Evolutionary conservation across 1,140 invertebrate genomes (phyloP), one percentile per base, ranked within the genome.

Genomic region (Euschistus heros): DNA sequence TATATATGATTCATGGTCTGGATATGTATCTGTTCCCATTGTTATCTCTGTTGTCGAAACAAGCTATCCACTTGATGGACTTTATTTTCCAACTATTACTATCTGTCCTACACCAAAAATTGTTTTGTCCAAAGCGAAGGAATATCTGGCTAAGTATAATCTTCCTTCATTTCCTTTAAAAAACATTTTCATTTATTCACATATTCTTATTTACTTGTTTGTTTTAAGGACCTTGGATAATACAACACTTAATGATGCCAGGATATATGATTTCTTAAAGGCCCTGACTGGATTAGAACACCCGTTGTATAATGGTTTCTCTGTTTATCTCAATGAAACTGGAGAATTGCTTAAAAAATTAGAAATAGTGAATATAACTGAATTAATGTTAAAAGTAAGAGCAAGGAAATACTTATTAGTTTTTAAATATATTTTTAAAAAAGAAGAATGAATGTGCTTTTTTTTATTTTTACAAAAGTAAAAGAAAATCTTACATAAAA

Each of bases 41-140:
- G 69, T 68, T 6, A 70, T 71, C 0, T 66, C 70, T 13, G 71
- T 75, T 10, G 70, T 71, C 47, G 71, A 72, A 47, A 72, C 72
- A 4, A 69, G 70, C 26, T 69, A 72, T 27, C 71, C 72, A 6
- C 47, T 75, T 0, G 65, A 73, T 46, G 64, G 66, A 0, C 24
- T 74, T 2, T 69, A 69, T 24, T 74, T 74, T 60, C 73, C 73
- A 15, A 71, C 71, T 0, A 69, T 74, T 13, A 69, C 70, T 15
- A 69, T 74, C 30, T 74, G 73, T 47, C 70, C 72, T 13, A 65
- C 64, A 15, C 63, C 71, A 63, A 72, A 72, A 62, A 72, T 73
- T 15, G 70, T 70, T 55, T 57, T 64, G 5, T 10, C 52, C 0
- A 54, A 63, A 50, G 72, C 71, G n/a, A 67, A 69, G 20, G 30